Base-by-base conservation (phyloP, 2,888 invertebrate species). In the Silvanus unidentatus region DNA sequence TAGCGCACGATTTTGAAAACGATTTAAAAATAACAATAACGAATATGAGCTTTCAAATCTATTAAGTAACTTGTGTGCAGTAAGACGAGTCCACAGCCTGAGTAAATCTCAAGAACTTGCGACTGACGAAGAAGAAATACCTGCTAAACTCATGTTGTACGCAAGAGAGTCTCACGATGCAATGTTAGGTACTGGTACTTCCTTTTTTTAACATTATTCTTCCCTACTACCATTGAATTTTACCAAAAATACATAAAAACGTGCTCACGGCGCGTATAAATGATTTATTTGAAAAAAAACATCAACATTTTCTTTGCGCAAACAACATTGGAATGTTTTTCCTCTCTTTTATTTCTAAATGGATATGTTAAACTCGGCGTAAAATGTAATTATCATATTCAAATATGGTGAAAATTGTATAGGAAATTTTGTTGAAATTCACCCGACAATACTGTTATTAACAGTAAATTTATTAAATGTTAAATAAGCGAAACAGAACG, bases 101-200 rank as follows among this genome's bases (percentile, higher is more conserved):
- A 16, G 16, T 37, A 37, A 37, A 37, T 37, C 37, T 37, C 37
- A 37, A 37, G 37, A 37, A 37, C 37, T 37, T 16, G 10, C 32
- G 37, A 16, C 32, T 32, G 37, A 37, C n/a, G 37, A 37, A 37
- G 37, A 37, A 37, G 37, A 37, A 37, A 15, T 37, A 16, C 37
- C 32, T 32, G 32, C 32, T 12, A 32, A 32, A 32, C 32, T 32
- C 32, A 32, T 32, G 32, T 32, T 32, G 32, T 32, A 32, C 32
- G 32, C 32, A 32, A 11, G 11, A 32, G 12, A 11, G 28, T 10
- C 12, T 32, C 32, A 32, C 32, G 32, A 11, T 32, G 32, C 32
- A 32, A 32, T 32, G 32, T 28, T n/a, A n/a, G n/a, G n/a, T n/a
- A n/a, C n/a, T n/a, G n/a, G n/a, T 32, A 32, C 32, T 32, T 32